Conservation (phyloP, 1,140 invertebrate species). For the Pogonus chalceus region DNA sequence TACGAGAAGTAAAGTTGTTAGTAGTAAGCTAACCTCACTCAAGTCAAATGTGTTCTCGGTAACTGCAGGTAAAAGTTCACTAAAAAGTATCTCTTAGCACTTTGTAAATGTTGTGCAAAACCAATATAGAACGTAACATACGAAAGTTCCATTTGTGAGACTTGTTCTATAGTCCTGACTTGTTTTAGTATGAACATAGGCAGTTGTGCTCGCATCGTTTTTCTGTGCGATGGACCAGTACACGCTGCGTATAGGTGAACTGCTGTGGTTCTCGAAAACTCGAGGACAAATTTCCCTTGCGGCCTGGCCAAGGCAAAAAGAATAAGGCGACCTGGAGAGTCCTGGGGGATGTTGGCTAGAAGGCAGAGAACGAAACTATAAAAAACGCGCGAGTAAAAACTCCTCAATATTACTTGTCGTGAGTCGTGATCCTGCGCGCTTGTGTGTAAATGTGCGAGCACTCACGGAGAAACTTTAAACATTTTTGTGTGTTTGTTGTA, state of each 20-base stretch:
- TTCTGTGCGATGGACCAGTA: not conserved
- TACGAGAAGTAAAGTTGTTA: not conserved
- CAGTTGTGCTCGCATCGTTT: not conserved
- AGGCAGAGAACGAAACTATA: conserved; percentile 2
- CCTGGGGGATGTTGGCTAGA: not conserved
- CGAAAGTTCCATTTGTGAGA: too few relatives aligned
- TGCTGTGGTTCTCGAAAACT: not conserved
- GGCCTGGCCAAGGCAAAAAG: not conserved
- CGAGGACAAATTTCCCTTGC: conserved; percentile 5
- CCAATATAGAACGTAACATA: too few relatives aligned
- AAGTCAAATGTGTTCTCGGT: too few relatives aligned
- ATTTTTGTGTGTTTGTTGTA: not conserved
- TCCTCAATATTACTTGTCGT: not conserved
- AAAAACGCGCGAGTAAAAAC: not conserved
- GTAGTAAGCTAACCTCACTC: too few relatives aligned
- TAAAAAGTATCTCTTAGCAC: too few relatives aligned
- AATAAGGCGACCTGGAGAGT: conserved; percentile 3
- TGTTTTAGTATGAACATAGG: not conserved
- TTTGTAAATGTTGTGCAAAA: too few relatives aligned
- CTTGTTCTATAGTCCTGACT: not conserved
- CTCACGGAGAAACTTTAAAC: not conserved
- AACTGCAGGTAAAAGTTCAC: too few relatives aligned
- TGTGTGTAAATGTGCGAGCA: not conserved
- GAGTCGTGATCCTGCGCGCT: not conserved
- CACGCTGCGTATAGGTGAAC: not conserved